Base-by-base conservation (phyloP, 1,140 invertebrate genomes). In the Zaprionus ghesquierei region DNA sequence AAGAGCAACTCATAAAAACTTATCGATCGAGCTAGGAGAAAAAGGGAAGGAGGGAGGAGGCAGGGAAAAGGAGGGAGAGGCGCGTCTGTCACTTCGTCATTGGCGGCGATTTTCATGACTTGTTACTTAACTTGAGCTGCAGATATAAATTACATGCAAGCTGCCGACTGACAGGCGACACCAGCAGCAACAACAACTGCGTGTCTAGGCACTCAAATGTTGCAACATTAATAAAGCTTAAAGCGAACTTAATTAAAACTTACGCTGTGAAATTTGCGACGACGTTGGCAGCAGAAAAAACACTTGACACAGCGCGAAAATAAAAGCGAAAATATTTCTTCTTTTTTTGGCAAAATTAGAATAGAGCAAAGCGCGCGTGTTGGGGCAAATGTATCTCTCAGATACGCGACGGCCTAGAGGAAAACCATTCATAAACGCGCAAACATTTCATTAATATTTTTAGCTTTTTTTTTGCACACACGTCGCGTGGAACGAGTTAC, bases 21-120 rank as follows among this genome's bases (percentile, higher is more conserved):
- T 81, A 87, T 87, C 75, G 78, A 87, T 87, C 56, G 64, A 53
- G 33, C 60, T n/a, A n/a, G n/a, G n/a, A n/a, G n/a, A n/a, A n/a
- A n/a, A n/a, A n/a, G n/a, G n/a, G n/a, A n/a, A n/a, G n/a, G n/a
- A n/a, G n/a, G n/a, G n/a, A n/a, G n/a, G n/a, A n/a, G n/a, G n/a
- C n/a, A n/a, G 55, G 55, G 44, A 54, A 49, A 33, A 59, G n/a
- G 8, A 59, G 35, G 33, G 27, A 53, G 22, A 56, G n/a, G 22
- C 33, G 23, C 53, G 64, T 64, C 69, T 64, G 60, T 51, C 60
- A 64, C 60, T 55, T 46, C 35, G 58, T 54, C 66, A 60, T 53
- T 68, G 46, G 27, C n/a, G 50, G 58, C 49, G 25, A 62, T 53
- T 62, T 62, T 62, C 66, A 62, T 69, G 66, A 70, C 51, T 63